Evolutionary conservation across 1,140 invertebrate genomes (phyloP), one percentile per base, ranked within the genome.

Genomic region (Stegodyphus mimosarum): DNA sequence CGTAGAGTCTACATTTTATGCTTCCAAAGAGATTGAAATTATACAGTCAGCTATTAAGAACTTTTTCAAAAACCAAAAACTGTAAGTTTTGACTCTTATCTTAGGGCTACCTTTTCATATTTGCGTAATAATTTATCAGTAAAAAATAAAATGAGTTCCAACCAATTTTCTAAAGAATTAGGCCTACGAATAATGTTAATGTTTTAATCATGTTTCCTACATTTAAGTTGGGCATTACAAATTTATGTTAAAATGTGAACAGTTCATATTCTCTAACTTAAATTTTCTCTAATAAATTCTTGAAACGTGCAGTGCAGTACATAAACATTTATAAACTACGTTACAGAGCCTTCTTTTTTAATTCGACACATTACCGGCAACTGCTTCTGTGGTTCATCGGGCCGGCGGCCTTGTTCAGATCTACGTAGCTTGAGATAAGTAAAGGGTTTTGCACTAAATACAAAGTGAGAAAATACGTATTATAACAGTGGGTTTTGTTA

Each of bases 31-130:
- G n/a, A n/a, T n/a, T n/a, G n/a, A n/a, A n/a, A n/a, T n/a, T n/a
- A n/a, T n/a, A n/a, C n/a, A n/a, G 3, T 75, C 17, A 53, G 6
- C 73, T 18, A 75, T 55, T 18, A 60, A 55, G 53, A n/a, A 75
- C 18, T 33, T 50, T 72, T 72, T 72, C 70, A 18, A 11, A 60
- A 72, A 53, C 50, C 84, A 51, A 49, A 71, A 83, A 70, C 64
- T 67, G 5, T 33, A 60, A 60, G 55, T 2, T 60, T 60, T 60
- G 55, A 60, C 55, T 0, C 5, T 33, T 33, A 60, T 60, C 55
- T 60, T 60, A 60, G 1, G 5, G 1, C 15, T 60, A 60, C 5
- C 55, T 60, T 60, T 60, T 60, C 55, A 60, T 60, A 60, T 60
- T 1, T 60, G 55, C 5, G 55, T 60, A 60, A 60, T 60, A 1